A percentile compares a stretch with the other conserved stretches of the same genome.
These are phyloP conservation scores for Rhea americana DNA, from an alignment of 2,113 vertebrate genomes.

Conservation along the genomic window DNA sequence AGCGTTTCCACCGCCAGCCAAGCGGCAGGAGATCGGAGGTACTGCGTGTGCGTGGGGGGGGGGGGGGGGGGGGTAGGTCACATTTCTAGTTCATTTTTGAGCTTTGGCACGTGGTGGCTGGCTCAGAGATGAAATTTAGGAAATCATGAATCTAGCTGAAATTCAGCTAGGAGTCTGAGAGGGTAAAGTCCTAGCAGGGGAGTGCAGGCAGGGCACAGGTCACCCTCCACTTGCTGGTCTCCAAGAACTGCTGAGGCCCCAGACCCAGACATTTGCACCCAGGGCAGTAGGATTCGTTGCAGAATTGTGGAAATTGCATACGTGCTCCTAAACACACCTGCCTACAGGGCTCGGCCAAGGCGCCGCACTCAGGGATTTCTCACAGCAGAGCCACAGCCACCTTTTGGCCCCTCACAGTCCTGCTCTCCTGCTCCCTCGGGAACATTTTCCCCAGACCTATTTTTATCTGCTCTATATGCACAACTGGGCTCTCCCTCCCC, in stretches of 20 bases:
- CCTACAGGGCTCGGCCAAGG: neutral
- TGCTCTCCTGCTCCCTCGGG: rapidly evolving
- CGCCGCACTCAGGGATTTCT: rapidly evolving
- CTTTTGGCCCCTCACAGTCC: rapidly evolving
- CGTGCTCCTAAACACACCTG: neutral
- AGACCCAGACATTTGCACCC: neutral
- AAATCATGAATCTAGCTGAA: neutral
- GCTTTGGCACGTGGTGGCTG: neutral
- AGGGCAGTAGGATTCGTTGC: neutral
- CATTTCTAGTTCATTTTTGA: neutral
- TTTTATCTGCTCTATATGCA: neutral
- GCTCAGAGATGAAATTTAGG: neutral
- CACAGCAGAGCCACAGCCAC: rapidly evolving
- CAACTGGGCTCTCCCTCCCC: neutral
- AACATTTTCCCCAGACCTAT: neutral
- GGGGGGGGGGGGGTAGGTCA: neutral
- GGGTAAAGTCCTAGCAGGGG: neutral
- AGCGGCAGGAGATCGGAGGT: neutral
- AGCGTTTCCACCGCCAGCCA: neutral
- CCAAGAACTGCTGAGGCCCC: neutral
- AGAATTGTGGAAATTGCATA: neutral
- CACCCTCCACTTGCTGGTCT: neutral
- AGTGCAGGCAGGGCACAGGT: neutral
- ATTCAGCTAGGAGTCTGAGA: neutral
- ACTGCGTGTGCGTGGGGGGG: rapidly evolving